Percentiles rank a stretch among this genome's conserved stretches.
Evolutionary conservation across 2,797 vertebrate genomes (phyloP).

Genomic region (Melanotaenia trifasciata): DNA sequence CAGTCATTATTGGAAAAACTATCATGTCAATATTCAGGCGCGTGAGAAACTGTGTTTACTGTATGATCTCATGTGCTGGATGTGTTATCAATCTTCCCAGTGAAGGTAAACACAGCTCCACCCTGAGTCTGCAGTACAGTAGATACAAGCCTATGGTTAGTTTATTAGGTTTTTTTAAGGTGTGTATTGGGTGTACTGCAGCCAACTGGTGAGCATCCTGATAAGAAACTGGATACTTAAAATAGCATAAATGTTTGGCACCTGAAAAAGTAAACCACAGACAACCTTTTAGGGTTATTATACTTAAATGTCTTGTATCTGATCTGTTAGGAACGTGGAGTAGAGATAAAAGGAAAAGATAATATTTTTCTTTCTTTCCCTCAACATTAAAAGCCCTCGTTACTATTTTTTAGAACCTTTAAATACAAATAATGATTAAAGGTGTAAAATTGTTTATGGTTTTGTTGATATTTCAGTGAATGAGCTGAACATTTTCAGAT

Average conservation of each 20-base stretch:
- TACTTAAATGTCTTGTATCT: not conserved
- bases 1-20: not conserved
- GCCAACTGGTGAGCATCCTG: not conserved
- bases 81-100: constrained; percentile 25
- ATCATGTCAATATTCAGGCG: not conserved
- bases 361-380: not conserved
- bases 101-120: constrained; percentile 63
- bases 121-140: constrained; percentile 47
- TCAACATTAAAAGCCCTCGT: not conserved
- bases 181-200: not conserved
- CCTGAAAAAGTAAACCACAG: not conserved
- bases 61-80: constrained; percentile 35
- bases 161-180: not conserved
- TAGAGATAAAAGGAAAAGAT: not conserved
- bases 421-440: not conserved
- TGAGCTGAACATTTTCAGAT: not conserved
- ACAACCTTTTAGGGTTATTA: not conserved
- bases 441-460: not conserved
- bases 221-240: not conserved
- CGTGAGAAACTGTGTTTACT: constrained; percentile 56
- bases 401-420: not conserved
- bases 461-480: not conserved
- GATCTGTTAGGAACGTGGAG: no score
- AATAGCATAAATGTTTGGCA: not conserved
- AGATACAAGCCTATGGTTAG: no score